Evolutionary conservation across 92 coral and sea anemone species (phyloP).

Genomic region (Parazoanthus darwini): DNA sequence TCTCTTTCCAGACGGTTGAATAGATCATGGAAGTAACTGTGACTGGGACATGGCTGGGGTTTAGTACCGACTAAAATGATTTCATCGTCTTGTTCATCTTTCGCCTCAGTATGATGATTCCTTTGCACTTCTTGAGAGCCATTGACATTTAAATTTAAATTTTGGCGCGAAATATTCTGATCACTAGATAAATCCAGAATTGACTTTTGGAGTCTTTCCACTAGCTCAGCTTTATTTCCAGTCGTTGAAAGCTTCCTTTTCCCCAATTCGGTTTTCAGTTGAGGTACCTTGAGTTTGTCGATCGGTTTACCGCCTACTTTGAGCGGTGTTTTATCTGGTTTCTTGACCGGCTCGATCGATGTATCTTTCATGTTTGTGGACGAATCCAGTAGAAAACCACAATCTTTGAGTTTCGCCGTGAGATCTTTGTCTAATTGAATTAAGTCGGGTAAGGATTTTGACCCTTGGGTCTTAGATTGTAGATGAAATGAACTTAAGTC

Average conservation of each 20-base stretch:
- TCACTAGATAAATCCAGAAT: constrained; percentile 2
- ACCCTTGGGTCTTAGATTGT: constrained; percentile 8
- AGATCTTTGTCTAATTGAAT: constrained; percentile 1
- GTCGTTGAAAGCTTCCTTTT: not conserved
- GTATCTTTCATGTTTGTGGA: not conserved
- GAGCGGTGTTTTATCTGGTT: not conserved
- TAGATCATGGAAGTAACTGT: constrained; percentile 6
- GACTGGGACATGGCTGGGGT: constrained; percentile 11
- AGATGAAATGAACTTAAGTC: constrained; percentile 1
- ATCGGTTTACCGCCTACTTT: not conserved
- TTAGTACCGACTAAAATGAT: constrained; percentile 6
- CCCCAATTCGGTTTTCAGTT: not conserved
- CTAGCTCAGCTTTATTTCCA: not conserved
- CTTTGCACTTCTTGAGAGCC: constrained; percentile 9
- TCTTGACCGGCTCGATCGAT: not conserved
- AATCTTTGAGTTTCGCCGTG: constrained; percentile 8
- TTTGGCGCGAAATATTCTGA: not conserved
- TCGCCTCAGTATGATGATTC: constrained; percentile 8
- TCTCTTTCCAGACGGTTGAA: constrained; percentile 5
- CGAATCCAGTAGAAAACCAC: constrained; percentile 7
- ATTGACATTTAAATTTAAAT: constrained; percentile 3
- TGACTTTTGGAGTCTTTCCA: constrained; percentile 2
- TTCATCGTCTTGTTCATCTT: constrained; percentile 7
- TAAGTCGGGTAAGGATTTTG: constrained; percentile 8
- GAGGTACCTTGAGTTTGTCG: not conserved